These are phyloP conservation scores for Budorcas taxicolor DNA, from an alignment of 2,113 vertebrate genomes.

Conservation along the genomic window DNA sequence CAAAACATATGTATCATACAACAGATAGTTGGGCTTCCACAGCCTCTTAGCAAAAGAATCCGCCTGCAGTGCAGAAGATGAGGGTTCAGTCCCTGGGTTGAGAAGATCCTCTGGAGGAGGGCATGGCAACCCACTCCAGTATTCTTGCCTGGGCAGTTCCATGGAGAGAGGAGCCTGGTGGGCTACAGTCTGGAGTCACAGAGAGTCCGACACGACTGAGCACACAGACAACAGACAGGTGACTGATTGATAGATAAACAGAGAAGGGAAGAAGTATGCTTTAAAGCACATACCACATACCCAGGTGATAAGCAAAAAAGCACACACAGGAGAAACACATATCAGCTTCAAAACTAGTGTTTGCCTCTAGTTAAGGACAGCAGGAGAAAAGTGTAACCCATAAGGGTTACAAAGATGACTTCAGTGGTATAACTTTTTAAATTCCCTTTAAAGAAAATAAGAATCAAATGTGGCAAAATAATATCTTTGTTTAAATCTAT, in stretches of 20 bases:
- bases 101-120: not conserved
- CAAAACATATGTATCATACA: not conserved
- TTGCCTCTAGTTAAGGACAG: not conserved
- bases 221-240: not conserved
- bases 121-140: not conserved
- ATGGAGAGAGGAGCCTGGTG: not conserved
- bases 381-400: not conserved
- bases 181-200: not conserved
- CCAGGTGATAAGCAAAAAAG: not conserved
- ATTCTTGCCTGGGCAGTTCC: not conserved
- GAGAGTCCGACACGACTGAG: fast-evolving
- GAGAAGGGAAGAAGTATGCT: not conserved
- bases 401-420: not conserved
- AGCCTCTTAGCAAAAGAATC: not conserved
- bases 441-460: not conserved
- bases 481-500: not conserved
- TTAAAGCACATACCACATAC: not conserved
- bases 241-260: not conserved
- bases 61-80: not conserved
- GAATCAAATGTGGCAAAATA: not conserved
- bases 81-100: not conserved
- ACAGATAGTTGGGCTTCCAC: not conserved
- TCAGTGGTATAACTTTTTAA: not conserved
- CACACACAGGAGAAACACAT: not conserved
- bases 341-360: not conserved